Base-by-base conservation (phyloP, 2,888 invertebrate species). In the Hedychridium roseum region DNA sequence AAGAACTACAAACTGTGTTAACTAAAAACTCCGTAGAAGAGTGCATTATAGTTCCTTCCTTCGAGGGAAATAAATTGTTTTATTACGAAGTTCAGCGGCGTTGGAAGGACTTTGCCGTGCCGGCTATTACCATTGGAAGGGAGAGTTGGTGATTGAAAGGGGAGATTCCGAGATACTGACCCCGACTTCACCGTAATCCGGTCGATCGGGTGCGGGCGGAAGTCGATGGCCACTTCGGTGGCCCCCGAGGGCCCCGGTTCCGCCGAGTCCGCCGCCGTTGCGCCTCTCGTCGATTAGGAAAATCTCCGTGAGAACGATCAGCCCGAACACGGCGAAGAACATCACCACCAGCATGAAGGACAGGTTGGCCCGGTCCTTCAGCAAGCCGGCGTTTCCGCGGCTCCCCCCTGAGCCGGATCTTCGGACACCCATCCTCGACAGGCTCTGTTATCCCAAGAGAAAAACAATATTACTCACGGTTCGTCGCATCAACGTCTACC, bases 271-370 rank as follows among this genome's bases (percentile, higher is more conserved):
- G 20, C 80, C 81, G 23, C 82, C 81, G 17, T 82, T 82, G 38
- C 84, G 83, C 38, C 84, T 83, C 55, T 76, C 79, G 76, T 82
- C 86, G 59, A 86, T 85, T 63, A 87, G 82, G 72, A 91, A 85
- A 68, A 93, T 88, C 81, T 94, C 93, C 54, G 93, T 92, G 62
- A 94, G 84, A 53, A 94, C 88, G 71, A 94, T 94, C 68, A 92
- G 84, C 35, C 91, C 91, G 76, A 94, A 94, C 49, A 94, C 89
- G 30, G 89, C 90, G 79, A 94, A 92, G 80, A 94, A 94, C 83
- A 92, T 91, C 65, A 94, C 86, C 57, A 94, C 92, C 78, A 94
- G 89, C 80, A 93, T 88, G 81, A 94, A 93, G 73, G 92, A 92
- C 85, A 92, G 88, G 78, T 91, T 90, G 64, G 92, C 91, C 64